Percentiles rank a stretch among this genome's conserved stretches.
Evolutionary conservation across 2,888 invertebrate species (phyloP).

Genomic region (Ophion ellenae): DNA sequence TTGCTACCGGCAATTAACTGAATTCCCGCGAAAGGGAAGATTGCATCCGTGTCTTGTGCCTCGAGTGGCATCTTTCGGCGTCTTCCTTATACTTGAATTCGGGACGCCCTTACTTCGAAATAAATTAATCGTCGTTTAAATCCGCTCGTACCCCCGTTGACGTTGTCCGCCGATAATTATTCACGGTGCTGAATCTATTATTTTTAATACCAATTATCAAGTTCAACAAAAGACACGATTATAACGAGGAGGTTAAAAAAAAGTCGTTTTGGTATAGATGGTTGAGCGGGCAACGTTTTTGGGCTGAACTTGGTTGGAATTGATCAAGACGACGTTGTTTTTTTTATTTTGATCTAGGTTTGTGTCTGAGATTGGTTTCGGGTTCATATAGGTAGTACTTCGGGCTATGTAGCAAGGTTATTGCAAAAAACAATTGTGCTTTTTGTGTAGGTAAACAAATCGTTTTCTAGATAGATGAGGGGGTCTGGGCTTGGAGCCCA

Average conservation of each 20-base stretch:
- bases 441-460: no score
- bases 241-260: not conserved
- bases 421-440: no score
- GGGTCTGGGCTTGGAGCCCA: no score
- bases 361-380: no score
- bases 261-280: no score
- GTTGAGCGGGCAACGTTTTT: no score
- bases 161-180: not conserved
- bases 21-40: conserved; percentile 40
- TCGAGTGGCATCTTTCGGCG: conserved; percentile 33
- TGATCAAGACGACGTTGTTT: no score
- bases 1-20: conserved; percentile 54
- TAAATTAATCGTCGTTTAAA: not conserved
- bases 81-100: conserved; percentile 11
- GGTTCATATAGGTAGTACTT: no score
- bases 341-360: no score
- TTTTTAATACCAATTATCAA: conserved; percentile 11
- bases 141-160: not conserved
- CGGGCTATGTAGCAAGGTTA: no score
- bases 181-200: not conserved
- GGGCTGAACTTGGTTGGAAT: no score
- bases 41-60: conserved; percentile 34
- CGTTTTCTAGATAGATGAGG: no score
- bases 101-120: conserved; percentile 6
- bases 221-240: not conserved